These are phyloP conservation scores for Camptogramma bilineatum DNA, from an alignment of 2,888 invertebrate genomes.

Conservation along the genomic window DNA sequence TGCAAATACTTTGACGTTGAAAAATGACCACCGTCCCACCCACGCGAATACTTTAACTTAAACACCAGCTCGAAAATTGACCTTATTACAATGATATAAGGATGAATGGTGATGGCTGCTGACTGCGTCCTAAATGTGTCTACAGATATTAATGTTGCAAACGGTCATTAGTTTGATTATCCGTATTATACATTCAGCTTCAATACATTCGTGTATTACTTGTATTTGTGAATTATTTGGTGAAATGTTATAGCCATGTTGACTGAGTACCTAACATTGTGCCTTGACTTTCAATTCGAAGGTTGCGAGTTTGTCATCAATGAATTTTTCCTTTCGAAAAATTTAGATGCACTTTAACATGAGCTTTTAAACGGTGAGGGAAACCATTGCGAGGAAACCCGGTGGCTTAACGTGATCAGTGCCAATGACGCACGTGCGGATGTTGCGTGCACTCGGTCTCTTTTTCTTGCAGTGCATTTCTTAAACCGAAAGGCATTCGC, in stretches of 20 bases:
- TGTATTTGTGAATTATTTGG: not conserved
- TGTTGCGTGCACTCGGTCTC: too few relatives aligned
- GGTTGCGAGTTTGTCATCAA: too few relatives aligned
- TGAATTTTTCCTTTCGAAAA: too few relatives aligned
- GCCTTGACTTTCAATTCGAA: too few relatives aligned
- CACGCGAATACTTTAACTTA: constrained; percentile 2
- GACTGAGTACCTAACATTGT: too few relatives aligned
- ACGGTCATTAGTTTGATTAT: constrained; percentile 5
- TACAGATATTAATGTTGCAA: constrained; percentile 2
- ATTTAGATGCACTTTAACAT: too few relatives aligned
- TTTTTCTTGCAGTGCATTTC: not conserved
- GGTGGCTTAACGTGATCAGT: too few relatives aligned
- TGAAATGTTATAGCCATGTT: too few relatives aligned
- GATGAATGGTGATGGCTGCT: constrained; percentile 2
- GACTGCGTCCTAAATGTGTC: not conserved
- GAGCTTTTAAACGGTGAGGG: too few relatives aligned
- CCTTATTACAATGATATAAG: not conserved
- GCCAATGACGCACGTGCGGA: too few relatives aligned
- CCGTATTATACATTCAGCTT: not conserved
- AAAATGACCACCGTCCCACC: constrained; percentile 13
- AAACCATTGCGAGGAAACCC: too few relatives aligned
- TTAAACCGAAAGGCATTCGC: not conserved
- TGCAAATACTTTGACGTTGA: constrained; percentile 15
- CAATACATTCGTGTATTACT: not conserved
- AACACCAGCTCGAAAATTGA: not conserved